phyloP scores from a whole-genome alignment of 2,888 invertebrate genomes.

The Linnaemya tessellans region DNA sequence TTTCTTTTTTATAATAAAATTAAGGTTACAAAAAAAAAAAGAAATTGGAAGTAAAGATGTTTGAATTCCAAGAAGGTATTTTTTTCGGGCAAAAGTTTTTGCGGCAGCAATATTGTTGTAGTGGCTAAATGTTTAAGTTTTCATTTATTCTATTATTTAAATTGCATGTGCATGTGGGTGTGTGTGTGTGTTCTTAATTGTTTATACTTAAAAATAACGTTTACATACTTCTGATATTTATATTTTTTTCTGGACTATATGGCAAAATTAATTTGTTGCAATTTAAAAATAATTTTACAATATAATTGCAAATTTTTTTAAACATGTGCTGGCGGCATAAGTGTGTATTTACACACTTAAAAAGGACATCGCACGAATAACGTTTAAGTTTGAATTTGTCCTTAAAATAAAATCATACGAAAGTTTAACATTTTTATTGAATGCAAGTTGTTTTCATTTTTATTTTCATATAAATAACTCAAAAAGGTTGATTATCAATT shows the following conservation, averaged over 20 bases:
- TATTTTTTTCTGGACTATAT: slow-evolving; percentile 4
- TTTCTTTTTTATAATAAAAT: slow-evolving; percentile 48
- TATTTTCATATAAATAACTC: no score
- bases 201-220: slow-evolving; percentile 19
- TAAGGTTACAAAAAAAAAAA: slow-evolving; percentile 44
- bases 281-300: background rate
- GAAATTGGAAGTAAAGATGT: background rate
- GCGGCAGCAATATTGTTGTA: background rate
- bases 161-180: background rate
- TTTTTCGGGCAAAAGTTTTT: no score
- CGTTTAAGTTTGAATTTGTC: background rate
- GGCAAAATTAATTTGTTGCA: slow-evolving; percentile 33
- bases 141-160: background rate
- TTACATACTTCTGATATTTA: background rate
- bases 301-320: slow-evolving; percentile 5
- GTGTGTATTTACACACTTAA: background rate
- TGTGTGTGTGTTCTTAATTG: background rate
- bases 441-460: background rate
- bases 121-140: slow-evolving; percentile 21
- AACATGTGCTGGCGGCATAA: slow-evolving; percentile 14
- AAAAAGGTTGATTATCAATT: no score
- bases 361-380: background rate
- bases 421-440: background rate
- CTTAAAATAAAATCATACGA: background rate
- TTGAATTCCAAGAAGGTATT: slow-evolving; percentile 10